phyloP scores from a whole-genome alignment of 2,797 vertebrate species.

The Mormyrops attenuatus region DNA sequence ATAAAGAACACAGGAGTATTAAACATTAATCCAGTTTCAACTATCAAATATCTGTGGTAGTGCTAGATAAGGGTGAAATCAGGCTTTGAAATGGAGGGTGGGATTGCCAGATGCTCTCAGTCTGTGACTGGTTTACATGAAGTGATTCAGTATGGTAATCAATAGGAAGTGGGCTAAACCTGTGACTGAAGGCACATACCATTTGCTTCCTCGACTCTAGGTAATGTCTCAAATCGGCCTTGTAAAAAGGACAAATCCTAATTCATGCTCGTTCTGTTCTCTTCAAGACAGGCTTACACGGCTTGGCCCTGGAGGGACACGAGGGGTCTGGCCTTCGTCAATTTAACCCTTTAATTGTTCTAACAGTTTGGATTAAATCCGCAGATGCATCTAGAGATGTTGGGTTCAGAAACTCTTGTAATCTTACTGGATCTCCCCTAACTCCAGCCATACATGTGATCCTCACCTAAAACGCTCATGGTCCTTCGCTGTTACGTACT shows the following conservation, averaged over 20 bases:
- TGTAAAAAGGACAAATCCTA: not conserved
- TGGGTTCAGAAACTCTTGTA: not conserved
- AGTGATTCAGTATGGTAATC: not conserved
- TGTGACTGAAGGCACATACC: not conserved
- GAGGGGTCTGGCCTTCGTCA: constrained; percentile 48
- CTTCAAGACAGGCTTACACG: not conserved
- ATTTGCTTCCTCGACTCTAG: not conserved
- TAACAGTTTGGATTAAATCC: not conserved
- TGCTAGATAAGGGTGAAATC: not conserved
- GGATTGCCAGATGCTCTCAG: not conserved
- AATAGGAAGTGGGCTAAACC: not conserved
- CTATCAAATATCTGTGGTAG: not conserved
- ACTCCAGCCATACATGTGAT: not conserved
- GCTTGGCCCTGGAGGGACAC: constrained; percentile 65
- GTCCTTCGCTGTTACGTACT: not conserved
- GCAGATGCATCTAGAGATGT: not conserved
- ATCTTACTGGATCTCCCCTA: not conserved
- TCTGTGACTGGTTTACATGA: not conserved
- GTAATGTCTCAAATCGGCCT: not conserved
- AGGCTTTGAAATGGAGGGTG: not conserved
- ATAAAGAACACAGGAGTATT: not conserved
- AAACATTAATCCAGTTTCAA: not conserved
- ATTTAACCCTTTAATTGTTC: constrained; percentile 2
- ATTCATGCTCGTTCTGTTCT: constrained; percentile 6
- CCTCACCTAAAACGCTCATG: not conserved